Base-by-base conservation (phyloP, 2,888 invertebrate genomes). In the Acronicta alni region DNA sequence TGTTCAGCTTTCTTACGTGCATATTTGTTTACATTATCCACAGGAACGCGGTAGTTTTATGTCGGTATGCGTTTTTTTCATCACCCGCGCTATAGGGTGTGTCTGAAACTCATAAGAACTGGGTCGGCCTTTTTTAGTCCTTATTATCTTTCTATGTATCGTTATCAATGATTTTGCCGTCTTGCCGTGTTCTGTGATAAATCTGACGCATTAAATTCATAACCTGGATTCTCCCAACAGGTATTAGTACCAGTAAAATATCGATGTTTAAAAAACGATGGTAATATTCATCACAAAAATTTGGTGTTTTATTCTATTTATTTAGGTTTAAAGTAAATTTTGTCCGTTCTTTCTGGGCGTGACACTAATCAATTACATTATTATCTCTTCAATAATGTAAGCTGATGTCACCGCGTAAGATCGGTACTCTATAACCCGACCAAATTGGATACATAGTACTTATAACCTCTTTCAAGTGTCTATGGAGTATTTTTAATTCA, bases 351-450 rank as follows among this genome's bases (percentile, higher is more conserved):
- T 81, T 79, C 85, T 87, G 90, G 93, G 92, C 85, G 93, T 92
- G 90, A 82, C 91, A 82, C 70, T 77, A 82, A 86, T 87, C 89
- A 89, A 87, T 89, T 89, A 83, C 72, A 69, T 35, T 82, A 84
- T 89, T 91, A 92, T 91, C 90, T 89, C 83, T 82, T 83, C 83
- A 87, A 88, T 86, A 86, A 81, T 63, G 74, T 66, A 68, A 69
- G 88, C 84, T 92, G 93, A 92, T 90, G 90, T 92, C 91, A 91
- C 84, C 88, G 75, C 77, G 77, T 82, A 87, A 88, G 87, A 88
- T 86, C 82, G 84, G 78, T 80, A 80, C 81, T 70, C 67, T 82
- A 80, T 85, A 83, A 92, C 52, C 82, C 93, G 85, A 63, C 89
- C 71, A 72, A 83, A 64, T 82, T 39, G 5, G 51, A 65, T 67